Percentiles rank a stretch among this genome's conserved stretches.
These are phyloP conservation scores for Chrysemys picta DNA, from an alignment of 2,113 vertebrate species.

Conservation along the genomic window DNA sequence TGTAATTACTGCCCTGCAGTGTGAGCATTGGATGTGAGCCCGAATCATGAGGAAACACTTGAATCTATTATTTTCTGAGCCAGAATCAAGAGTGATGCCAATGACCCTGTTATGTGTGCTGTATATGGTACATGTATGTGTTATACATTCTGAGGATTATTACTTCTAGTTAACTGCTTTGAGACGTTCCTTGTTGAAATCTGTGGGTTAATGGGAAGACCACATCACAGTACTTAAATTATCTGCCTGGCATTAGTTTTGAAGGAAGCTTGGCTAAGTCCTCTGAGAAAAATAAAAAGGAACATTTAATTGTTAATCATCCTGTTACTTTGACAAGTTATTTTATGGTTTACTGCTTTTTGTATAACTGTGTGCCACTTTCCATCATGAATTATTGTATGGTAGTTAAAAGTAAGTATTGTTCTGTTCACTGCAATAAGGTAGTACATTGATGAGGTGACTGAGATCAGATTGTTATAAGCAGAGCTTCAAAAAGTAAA, in stretches of 20 bases:
- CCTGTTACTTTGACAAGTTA: background rate
- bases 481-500: background rate
- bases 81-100: background rate
- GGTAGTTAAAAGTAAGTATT: background rate
- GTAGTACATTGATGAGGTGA: background rate
- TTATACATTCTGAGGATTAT: slow-evolving; percentile 18
- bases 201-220: background rate
- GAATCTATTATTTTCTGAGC: background rate
- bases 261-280: slow-evolving; percentile 2
- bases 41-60: background rate
- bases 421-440: background rate
- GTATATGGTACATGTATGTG: background rate
- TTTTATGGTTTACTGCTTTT: background rate
- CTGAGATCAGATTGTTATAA: background rate
- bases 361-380: background rate
- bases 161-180: slow-evolving; percentile 19
- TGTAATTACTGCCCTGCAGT: background rate
- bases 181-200: slow-evolving; percentile 31
- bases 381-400: background rate
- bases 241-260: background rate
- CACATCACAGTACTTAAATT: slow-evolving; percentile 8
- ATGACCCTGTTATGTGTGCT: background rate
- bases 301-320: slow-evolving; percentile 16
- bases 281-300: slow-evolving; percentile 6
- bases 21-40: background rate